A percentile compares a stretch with the other conserved stretches of the same genome.
phyloP scores from a whole-genome alignment of 2,888 invertebrate species.

The Dermolepida albohirtum region DNA sequence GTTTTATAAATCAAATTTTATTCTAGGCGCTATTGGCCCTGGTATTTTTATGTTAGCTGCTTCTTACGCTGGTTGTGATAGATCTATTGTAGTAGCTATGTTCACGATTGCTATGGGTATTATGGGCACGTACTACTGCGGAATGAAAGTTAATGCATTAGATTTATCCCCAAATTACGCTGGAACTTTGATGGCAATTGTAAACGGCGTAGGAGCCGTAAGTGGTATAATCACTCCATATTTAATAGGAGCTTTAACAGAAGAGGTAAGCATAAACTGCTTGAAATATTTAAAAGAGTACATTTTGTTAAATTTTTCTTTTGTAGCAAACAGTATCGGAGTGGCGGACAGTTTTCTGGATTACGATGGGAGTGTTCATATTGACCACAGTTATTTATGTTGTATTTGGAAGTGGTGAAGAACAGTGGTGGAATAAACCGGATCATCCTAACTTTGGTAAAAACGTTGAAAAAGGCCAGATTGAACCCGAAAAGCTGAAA shows the following conservation, averaged over 20 bases:
- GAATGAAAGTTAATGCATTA: conserved; percentile 75
- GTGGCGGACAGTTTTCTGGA: conserved; percentile 82
- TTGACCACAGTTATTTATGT: conserved; percentile 74
- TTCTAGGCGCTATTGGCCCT: conserved; percentile 67
- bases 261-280: conserved; percentile 61
- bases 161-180: conserved; percentile 75
- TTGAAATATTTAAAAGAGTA: not conserved
- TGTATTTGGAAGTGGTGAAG: conserved; percentile 76
- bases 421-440: conserved; percentile 74
- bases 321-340: conserved; percentile 70
- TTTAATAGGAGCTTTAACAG: conserved; percentile 71
- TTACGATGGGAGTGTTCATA: conserved; percentile 74
- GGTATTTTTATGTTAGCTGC: conserved; percentile 73
- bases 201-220: conserved; percentile 72
- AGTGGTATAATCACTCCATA: conserved; percentile 74
- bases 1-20: not conserved
- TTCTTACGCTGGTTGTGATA: conserved; percentile 73
- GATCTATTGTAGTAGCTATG: conserved; percentile 66
- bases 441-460: conserved; percentile 29
- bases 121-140: conserved; percentile 78
- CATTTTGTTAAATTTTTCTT: conserved; percentile 41
- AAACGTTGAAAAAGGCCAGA: not conserved
- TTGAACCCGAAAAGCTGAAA: too few relatives aligned
- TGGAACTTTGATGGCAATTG: conserved; percentile 73
- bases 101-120: conserved; percentile 74